Conservation (phyloP, 2,888 invertebrate genomes). For the Eumacrocentrus americanus region DNA sequence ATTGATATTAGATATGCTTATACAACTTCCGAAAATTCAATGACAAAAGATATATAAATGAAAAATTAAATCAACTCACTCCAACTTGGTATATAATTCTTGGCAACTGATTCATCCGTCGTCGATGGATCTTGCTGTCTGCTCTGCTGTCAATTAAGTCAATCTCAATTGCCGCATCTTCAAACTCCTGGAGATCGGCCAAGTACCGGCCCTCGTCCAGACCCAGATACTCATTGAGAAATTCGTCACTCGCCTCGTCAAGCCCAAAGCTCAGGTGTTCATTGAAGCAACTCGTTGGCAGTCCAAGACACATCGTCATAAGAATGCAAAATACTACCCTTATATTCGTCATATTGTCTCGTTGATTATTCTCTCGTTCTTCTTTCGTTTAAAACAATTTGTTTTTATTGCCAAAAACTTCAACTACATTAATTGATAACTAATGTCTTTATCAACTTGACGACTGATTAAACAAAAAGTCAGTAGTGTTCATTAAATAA, state of each 20-base stretch:
- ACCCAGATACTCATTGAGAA: conserved; percentile 49
- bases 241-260: conserved; percentile 49
- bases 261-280: conserved; percentile 47
- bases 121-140: conserved; percentile 47
- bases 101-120: conserved; percentile 57
- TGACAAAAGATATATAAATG: background rate
- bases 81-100: conserved; percentile 77
- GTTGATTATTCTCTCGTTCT: conserved; percentile 10
- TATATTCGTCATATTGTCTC: background rate
- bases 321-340: conserved; percentile 3
- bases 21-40: background rate
- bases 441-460: no score
- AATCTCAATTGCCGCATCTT: conserved; percentile 56
- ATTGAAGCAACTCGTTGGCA: conserved; percentile 27
- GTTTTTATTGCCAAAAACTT: no score
- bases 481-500: no score
- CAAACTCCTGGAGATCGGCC: conserved; percentile 47
- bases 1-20: background rate
- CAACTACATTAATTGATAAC: no score
- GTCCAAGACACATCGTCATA: conserved; percentile 27
- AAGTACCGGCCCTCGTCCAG: conserved; percentile 51
- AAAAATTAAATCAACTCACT: conserved; percentile 66
- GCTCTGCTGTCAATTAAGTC: conserved; percentile 53
- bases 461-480: no score
- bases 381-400: conserved; percentile 23